phyloP scores from a whole-genome alignment of 2,888 invertebrate genomes.

The Cheilosia impressa region DNA sequence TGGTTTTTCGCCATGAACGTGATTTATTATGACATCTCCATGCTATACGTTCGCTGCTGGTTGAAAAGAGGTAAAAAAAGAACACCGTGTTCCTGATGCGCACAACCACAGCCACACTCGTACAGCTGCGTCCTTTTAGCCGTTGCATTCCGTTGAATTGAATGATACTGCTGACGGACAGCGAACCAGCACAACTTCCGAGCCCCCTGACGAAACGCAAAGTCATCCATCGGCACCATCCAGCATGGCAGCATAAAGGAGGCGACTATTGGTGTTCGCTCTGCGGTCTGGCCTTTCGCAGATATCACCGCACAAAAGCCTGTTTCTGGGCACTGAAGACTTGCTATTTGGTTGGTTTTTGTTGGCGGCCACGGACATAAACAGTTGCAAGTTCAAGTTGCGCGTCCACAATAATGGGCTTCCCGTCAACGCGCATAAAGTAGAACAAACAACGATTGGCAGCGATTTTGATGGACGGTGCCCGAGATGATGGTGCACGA shows the following conservation, averaged over 20 bases:
- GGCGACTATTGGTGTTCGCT: constrained; percentile 16
- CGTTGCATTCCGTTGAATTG: constrained; percentile 33
- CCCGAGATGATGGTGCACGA: constrained; percentile 24
- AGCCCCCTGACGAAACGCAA: constrained; percentile 43
- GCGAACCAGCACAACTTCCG: constrained; percentile 1
- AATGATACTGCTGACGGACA: constrained; percentile 33
- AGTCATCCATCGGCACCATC: constrained; percentile 10
- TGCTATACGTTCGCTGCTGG: constrained; percentile 21
- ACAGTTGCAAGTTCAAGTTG: constrained; percentile 73
- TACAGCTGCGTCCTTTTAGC: constrained; percentile 32
- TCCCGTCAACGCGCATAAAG: constrained; percentile 52
- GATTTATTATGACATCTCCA: constrained; percentile 71
- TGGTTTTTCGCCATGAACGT: constrained; percentile 65
- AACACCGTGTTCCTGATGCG: constrained; percentile 19
- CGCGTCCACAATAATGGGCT: constrained; percentile 52
- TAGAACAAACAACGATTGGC: constrained; percentile 62
- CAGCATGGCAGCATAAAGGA: constrained; percentile 37
- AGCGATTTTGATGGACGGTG: constrained; percentile 51
- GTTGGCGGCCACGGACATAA: constrained; percentile 58
- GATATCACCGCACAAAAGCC: constrained; percentile 51
- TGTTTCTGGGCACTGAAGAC: constrained; percentile 51
- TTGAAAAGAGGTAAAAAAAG: constrained; percentile 22
- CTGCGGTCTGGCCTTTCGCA: constrained; percentile 40
- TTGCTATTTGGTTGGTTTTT: constrained; percentile 63
- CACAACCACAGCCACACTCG: constrained; percentile 5